Evolutionary conservation across 2,888 invertebrate genomes (phyloP), one percentile per base, ranked within the genome.

Genomic region (Chrysotoxum bicinctum): DNA sequence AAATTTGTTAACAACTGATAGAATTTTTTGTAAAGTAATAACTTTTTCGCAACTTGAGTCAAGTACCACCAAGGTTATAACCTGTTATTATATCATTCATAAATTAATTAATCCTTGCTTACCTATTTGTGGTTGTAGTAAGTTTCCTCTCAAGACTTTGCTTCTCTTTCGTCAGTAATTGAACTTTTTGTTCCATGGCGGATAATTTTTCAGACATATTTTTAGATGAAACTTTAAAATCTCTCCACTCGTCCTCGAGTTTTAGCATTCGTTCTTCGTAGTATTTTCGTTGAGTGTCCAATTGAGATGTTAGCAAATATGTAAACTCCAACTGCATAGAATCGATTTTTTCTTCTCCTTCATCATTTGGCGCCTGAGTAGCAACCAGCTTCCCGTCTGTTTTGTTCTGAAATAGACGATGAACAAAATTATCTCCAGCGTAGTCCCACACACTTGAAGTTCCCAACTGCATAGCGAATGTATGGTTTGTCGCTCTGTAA

Each of bases 401-500:
- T 93, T 99, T 98, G 92, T 98, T 99, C 93, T 99, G 99, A 23
- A 99, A 95, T 45, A 99, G 93, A 14, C 99, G 95, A 92, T 97
- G 97, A 8, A 97, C 97, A 90, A 96, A 97, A 91, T 96, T 96
- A 90, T 96, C 96, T 88, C 99, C 99, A 68, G 98, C 98, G 91
- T 99, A 99, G 91, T 99, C 99, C 99, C 99, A 99, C 0, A 99
- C 99, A 66, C 98, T 94, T 90, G 98, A 98, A 54, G 97, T 98
- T 1, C 98, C 99, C 77, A 99, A 93, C 91, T 99, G 98, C 93
- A 99, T 94, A 6, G 99, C 98, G 90, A 98, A 99, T 19, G 98
- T 98, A 92, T 99, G 99, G 88, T 98, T 97, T 0, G 99, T 98
- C 75, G 97, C 96, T 75, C 96, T 93, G 92, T 97, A 99, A 91